Evolutionary conservation across 2,797 vertebrate species (phyloP), one percentile per base, ranked within the genome.

Genomic region (Emydoidea blandingii): DNA sequence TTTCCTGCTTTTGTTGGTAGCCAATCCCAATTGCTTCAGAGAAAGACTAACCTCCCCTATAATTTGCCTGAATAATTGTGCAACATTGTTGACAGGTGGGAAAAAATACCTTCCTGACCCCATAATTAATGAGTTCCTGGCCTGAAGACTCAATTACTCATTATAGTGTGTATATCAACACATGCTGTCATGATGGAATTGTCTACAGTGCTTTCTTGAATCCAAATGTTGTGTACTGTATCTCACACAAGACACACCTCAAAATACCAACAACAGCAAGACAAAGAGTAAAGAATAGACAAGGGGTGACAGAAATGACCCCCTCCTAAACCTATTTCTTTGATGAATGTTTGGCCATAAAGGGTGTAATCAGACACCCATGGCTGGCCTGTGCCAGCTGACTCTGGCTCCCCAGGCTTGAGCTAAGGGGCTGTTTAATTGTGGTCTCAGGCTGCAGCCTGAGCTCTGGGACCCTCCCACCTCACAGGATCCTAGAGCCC

Each of bases 121-220:
- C 81, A 0, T 34, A 53, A 47, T 2, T n/a, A 11, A 57, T 0
- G 0, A 92, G 16, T 21, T 85, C 8, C 5, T 85, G 15, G 19
- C 47, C 34, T 49, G 10, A 41, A 54, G 6, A 29, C 80, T 79
- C 79, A 31, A 23, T 41, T 31, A 74, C 29, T 50, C 68, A 7
- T 34, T 15, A 50, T 65, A n/a, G 1, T 16, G 56, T 1, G 27
- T n/a, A 56, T 88, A 92, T 95, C 65, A 86, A 41, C 21, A 31
- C 27, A 18, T 81, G 25, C n/a, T 19, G 50, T 5, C 10, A 4
- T 57, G 57, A 86, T 37, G 16, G 53, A 80, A 47, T 44, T 25
- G 23, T 83, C 79, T 78, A 34, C 2, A 1, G 0, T 9, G 27
- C 53, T 3, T 9, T 80, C 79, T 90, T 57, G 6, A 23, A 41